Evolutionary conservation across 1,140 invertebrate species (phyloP).

Genomic region (Drosophila lacteicornis): DNA sequence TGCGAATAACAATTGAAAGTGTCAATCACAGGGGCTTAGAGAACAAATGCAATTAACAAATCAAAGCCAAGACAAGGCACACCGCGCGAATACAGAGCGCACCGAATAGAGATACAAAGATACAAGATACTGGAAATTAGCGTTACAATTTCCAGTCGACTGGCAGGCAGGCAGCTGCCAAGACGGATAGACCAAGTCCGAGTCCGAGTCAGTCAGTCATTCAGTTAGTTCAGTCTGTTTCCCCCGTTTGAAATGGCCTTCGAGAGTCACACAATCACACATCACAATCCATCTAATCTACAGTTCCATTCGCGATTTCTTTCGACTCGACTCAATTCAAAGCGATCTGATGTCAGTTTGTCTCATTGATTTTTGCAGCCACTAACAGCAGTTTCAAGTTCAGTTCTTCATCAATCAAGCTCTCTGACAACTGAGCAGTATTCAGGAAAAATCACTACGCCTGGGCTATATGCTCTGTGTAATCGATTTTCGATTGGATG

Average conservation of each 20-base stretch:
- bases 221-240: slow-evolving; percentile 11
- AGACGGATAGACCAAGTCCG: slow-evolving; percentile 47
- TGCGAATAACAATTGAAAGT: slow-evolving; percentile 66
- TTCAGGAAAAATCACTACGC: slow-evolving; percentile 34
- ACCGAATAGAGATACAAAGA: slow-evolving; percentile 38
- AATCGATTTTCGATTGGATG: slow-evolving; percentile 58
- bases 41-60: slow-evolving; percentile 77
- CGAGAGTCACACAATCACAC: slow-evolving; percentile 37
- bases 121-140: slow-evolving; percentile 64
- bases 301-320: slow-evolving; percentile 62
- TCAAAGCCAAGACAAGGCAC: slow-evolving; percentile 60
- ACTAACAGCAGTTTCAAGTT: slow-evolving; percentile 70
- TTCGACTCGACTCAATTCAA: slow-evolving; percentile 23
- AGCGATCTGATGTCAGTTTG: slow-evolving; percentile 49
- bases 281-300: slow-evolving; percentile 63
- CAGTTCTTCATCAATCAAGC: slow-evolving; percentile 78
- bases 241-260: slow-evolving; percentile 60
- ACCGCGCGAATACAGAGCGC: slow-evolving; percentile 18
- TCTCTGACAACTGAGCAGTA: slow-evolving; percentile 60
- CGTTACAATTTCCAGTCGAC: slow-evolving; percentile 72
- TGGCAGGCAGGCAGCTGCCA: slow-evolving; percentile 52
- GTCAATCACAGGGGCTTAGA: slow-evolving; percentile 62
- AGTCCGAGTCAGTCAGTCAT: slow-evolving; percentile 54
- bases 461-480: slow-evolving; percentile 28
- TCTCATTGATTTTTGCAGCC: slow-evolving; percentile 68